Conservation (phyloP, 2,888 invertebrate species). For the Smittia aterrima region DNA sequence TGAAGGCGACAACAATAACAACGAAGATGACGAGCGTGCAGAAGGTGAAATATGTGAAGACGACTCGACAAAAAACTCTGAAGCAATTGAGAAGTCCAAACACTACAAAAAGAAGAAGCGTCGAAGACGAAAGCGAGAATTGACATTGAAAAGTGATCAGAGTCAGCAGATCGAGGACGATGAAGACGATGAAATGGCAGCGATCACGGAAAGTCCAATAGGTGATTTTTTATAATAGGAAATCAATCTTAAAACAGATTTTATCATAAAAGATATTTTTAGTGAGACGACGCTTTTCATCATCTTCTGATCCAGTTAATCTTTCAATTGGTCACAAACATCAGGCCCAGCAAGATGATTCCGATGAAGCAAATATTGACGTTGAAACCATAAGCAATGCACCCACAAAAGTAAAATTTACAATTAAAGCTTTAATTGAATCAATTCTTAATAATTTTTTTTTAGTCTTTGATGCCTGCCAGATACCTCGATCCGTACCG, state of each 20-base stretch:
- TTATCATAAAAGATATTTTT: constrained; percentile 45
- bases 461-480: constrained; percentile 48
- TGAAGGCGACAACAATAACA: constrained; percentile 44
- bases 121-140: constrained; percentile 37
- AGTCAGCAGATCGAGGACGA: constrained; percentile 42
- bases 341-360: constrained; percentile 61
- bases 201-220: constrained; percentile 54
- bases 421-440: background rate
- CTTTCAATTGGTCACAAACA: constrained; percentile 64
- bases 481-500: constrained; percentile 54
- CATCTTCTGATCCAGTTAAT: constrained; percentile 80
- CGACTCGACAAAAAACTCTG: constrained; percentile 41
- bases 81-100: constrained; percentile 43
- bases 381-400: constrained; percentile 57
- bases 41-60: constrained; percentile 47
- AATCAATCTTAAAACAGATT: constrained; percentile 48
- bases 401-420: constrained; percentile 48
- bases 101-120: constrained; percentile 43
- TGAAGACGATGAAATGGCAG: constrained; percentile 46
- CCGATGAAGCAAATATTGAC: constrained; percentile 58
- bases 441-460: background rate
- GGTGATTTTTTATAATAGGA: constrained; percentile 50
- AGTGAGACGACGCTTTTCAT: constrained; percentile 58
- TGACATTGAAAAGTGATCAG: constrained; percentile 40
- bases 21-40: constrained; percentile 57